Base-by-base conservation (phyloP, 2,888 invertebrate genomes). In the Caenorhabditis sp. region DNA sequence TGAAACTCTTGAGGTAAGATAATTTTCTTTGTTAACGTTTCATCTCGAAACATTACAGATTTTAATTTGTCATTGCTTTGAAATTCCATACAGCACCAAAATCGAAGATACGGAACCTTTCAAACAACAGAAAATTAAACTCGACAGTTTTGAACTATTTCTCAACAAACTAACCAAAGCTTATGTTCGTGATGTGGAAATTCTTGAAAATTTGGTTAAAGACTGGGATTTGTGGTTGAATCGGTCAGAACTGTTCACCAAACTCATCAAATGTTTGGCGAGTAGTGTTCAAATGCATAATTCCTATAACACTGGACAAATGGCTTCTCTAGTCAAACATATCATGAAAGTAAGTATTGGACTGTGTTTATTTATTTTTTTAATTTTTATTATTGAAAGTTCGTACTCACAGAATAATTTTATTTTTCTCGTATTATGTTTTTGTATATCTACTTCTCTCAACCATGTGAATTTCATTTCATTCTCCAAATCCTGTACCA, bases 201-300 rank as follows among this genome's bases (percentile, higher is more conserved):
- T 58, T n/a, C 19, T 58, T 10, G 19, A 58, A 23, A n/a, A 21
- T 21, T 21, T 58, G 17, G 17, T 58, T 1, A 58, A 21, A 17
- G 23, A 58, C 23, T 36, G 58, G 37, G 58, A 58, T 31, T 58
- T 58, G 37, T 58, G 58, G 58, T 1, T 58, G 6, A 4, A 6
- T 14, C 23, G 37, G 27, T 37, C 58, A 24, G 36, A 5, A 10
- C 10, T 58, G 6, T 58, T 58, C 23, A 36, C 23, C n/a, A 37
- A 36, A 37, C 21, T 58, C n/a, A 37, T 58, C 1, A 21, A 36
- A 23, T 36, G 36, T 21, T 21, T 58, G 8, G 37, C 37, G 19
- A 58, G 26, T 36, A 19, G 58, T 58, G 58, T 37, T 6, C 14
- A 24, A 27, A 17, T 4, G 3, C 27, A 3, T 21, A 53, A 53